These are phyloP conservation scores for Phainopepla nitens DNA, from an alignment of 2,113 vertebrate genomes.

Conservation along the genomic window DNA sequence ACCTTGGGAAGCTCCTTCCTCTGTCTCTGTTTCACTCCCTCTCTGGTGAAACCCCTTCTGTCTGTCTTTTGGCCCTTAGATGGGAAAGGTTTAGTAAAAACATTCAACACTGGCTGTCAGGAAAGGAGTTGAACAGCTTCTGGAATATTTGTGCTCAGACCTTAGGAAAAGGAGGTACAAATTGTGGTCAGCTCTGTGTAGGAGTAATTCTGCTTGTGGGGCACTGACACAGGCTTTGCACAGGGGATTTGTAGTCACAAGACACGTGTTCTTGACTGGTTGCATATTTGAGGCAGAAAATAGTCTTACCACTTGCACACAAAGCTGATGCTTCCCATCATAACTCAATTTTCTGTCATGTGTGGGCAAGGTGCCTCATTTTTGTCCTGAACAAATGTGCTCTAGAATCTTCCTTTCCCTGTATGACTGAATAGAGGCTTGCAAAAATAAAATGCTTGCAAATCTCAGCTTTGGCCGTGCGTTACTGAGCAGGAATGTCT, in stretches of 20 bases:
- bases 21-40: rapidly evolving
- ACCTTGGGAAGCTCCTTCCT: background rate
- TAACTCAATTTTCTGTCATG: background rate
- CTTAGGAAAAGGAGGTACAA: background rate
- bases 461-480: background rate
- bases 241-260: background rate
- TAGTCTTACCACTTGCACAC: background rate
- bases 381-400: background rate
- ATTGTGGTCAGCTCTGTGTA: rapidly evolving
- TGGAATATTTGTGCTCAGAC: background rate
- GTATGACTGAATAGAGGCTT: background rate
- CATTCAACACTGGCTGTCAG: background rate
- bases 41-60: background rate
- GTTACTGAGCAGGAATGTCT: background rate
- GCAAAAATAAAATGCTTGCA: background rate
- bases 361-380: background rate
- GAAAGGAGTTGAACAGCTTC: background rate
- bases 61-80: background rate
- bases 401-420: background rate
- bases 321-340: background rate
- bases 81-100: background rate
- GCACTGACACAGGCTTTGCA: background rate
- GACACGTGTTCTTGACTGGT: background rate
- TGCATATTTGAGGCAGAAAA: background rate
- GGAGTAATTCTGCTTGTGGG: background rate